Percentiles rank a stretch among this genome's conserved stretches.
Evolutionary conservation across 2,113 vertebrate genomes (phyloP).

Genomic region (Ceuthmochares aereus): DNA sequence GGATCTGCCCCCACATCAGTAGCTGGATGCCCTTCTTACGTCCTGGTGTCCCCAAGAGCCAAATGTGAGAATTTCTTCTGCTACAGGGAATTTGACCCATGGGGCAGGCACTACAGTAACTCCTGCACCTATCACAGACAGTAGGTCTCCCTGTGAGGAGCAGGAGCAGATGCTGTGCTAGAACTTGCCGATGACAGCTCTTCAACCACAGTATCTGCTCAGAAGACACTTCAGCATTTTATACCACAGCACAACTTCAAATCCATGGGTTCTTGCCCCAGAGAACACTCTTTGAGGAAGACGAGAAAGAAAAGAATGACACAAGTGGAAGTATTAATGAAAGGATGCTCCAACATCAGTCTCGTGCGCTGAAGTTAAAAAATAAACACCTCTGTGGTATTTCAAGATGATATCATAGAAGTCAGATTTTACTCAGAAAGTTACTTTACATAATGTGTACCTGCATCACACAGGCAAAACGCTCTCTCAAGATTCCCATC

Average conservation of each 20-base stretch:
- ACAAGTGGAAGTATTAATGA: background rate
- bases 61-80: background rate
- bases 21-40: background rate
- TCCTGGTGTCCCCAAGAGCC: background rate
- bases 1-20: background rate
- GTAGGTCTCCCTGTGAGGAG: background rate
- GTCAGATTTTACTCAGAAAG: background rate
- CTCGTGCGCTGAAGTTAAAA: background rate
- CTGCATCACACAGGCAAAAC: background rate
- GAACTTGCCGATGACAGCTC: background rate
- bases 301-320: background rate
- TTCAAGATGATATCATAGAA: background rate
- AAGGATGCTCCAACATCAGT: background rate
- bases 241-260: background rate
- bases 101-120: background rate
- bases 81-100: background rate
- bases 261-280: background rate
- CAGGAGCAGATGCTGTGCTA: fast-evolving
- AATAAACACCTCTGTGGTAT: background rate
- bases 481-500: background rate
- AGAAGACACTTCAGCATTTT: background rate
- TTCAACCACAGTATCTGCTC: background rate
- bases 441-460: fast-evolving
- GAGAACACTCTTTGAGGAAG: background rate
- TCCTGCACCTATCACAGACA: fast-evolving